Conservation (phyloP, 2,797 vertebrate genomes). For the Alectoris magna region DNA sequence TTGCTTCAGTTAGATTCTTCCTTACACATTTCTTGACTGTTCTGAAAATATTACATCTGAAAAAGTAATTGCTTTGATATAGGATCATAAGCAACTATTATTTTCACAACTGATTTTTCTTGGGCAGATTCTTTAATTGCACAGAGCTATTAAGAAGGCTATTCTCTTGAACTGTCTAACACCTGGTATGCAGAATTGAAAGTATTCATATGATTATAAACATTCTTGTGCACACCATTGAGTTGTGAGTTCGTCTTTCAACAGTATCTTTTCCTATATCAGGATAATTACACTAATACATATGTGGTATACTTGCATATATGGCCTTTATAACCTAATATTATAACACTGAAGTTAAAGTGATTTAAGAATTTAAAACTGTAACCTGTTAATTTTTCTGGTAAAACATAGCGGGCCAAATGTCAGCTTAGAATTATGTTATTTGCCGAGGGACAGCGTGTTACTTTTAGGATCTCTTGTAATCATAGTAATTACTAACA, state of each 20-base stretch:
- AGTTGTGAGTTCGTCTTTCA: background rate
- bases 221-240: rapidly evolving
- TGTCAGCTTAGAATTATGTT: background rate
- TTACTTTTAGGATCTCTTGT: background rate
- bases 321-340: rapidly evolving
- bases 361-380: background rate
- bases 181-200: background rate
- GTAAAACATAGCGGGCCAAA: background rate
- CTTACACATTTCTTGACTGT: background rate
- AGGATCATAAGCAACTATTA: background rate
- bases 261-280: background rate
- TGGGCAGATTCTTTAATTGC: background rate
- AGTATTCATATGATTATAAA: background rate
- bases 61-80: background rate
- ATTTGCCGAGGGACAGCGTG: background rate
- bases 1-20: background rate
- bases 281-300: background rate
- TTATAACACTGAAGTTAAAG: background rate
- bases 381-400: background rate
- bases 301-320: background rate
- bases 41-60: background rate
- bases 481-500: background rate
- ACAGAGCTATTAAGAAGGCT: background rate
- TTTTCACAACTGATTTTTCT: background rate
- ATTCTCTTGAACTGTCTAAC: background rate